phyloP scores from a whole-genome alignment of 37 sponge, comb jelly and placozoan species.

The Haliclona indistincta region DNA sequence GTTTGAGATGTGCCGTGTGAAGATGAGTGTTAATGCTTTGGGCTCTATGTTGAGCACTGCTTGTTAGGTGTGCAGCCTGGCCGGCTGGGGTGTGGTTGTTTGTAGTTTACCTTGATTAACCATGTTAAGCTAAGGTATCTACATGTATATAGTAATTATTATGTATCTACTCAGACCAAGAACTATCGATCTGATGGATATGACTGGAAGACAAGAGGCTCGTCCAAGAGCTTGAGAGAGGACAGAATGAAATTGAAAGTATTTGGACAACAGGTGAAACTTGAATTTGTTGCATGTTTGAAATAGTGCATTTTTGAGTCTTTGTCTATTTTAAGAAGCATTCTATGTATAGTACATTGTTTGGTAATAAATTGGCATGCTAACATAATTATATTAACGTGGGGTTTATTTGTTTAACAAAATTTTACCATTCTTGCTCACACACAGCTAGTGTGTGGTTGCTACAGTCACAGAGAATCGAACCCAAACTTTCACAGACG shows the following conservation, averaged over 20 bases:
- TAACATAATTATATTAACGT: neutral
- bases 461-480: conserved; percentile 52
- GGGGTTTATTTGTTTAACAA: neutral
- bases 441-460: conserved; percentile 55
- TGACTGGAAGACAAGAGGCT: conserved; percentile 56
- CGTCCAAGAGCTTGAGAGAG: conserved; percentile 27
- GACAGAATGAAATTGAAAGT: conserved; percentile 68
- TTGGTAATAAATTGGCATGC: neutral
- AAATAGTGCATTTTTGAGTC: too few relatives aligned
- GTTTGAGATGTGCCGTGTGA: too few relatives aligned
- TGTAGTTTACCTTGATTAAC: too few relatives aligned
- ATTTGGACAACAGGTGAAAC: conserved; percentile 35
- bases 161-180: conserved; percentile 39
- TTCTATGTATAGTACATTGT: neutral
- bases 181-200: conserved; percentile 57
- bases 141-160: too few relatives aligned
- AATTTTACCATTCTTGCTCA: neutral
- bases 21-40: too few relatives aligned
- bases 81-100: too few relatives aligned
- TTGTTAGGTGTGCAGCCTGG: too few relatives aligned
- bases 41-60: too few relatives aligned
- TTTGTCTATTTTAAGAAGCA: neutral
- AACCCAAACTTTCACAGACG: conserved; percentile 48
- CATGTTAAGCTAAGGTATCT: too few relatives aligned
- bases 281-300: neutral